phyloP scores from a whole-genome alignment of 1,140 invertebrate species.

The Zaprionus tsacasi region DNA sequence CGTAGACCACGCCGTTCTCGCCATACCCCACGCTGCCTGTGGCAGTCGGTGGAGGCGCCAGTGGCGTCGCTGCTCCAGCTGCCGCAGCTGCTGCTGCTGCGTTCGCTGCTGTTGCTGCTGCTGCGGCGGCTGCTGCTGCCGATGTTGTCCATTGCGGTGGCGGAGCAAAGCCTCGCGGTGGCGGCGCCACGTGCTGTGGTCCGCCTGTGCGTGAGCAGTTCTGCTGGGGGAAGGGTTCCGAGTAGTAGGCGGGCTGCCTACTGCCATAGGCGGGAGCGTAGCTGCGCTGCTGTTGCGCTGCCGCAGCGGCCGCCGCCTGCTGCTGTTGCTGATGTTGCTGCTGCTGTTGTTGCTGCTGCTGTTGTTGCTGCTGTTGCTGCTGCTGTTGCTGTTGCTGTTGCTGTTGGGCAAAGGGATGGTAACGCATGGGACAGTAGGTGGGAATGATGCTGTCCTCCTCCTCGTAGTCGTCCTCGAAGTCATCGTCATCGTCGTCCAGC shows the following conservation, averaged over 20 bases:
- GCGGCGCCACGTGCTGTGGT: slow-evolving; percentile 66
- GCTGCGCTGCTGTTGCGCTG: slow-evolving; percentile 49
- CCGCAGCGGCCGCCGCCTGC: slow-evolving; percentile 38
- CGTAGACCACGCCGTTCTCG: slow-evolving; percentile 73
- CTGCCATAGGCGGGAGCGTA: slow-evolving; percentile 71
- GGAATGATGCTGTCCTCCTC: slow-evolving; percentile 84
- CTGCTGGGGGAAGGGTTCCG: slow-evolving; percentile 83
- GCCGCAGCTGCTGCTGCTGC: slow-evolving; percentile 23
- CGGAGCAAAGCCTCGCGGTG: slow-evolving; percentile 51
- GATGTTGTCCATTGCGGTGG: slow-evolving; percentile 71
- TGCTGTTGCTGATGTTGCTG: slow-evolving; percentile 54
- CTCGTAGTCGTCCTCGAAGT: slow-evolving; percentile 86
- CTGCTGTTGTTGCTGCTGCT: slow-evolving; percentile 61
- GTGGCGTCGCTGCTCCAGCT: slow-evolving; percentile 7
- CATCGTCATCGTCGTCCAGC: slow-evolving; percentile 85
- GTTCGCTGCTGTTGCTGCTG: slow-evolving; percentile 26
- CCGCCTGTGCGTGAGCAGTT: slow-evolving; percentile 82
- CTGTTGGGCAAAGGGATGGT: slow-evolving; percentile 72
- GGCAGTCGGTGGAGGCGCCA: slow-evolving; percentile 17
- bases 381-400: slow-evolving; percentile 50
- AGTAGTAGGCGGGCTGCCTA: slow-evolving; percentile 80
- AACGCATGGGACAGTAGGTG: slow-evolving; percentile 80
- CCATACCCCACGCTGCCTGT: slow-evolving; percentile 63
- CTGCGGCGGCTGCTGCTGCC: slow-evolving; percentile 32
- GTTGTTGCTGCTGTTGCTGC: slow-evolving; percentile 54